phyloP scores from a whole-genome alignment of 1,140 invertebrate genomes.

The Drosophila nigrodunni region DNA sequence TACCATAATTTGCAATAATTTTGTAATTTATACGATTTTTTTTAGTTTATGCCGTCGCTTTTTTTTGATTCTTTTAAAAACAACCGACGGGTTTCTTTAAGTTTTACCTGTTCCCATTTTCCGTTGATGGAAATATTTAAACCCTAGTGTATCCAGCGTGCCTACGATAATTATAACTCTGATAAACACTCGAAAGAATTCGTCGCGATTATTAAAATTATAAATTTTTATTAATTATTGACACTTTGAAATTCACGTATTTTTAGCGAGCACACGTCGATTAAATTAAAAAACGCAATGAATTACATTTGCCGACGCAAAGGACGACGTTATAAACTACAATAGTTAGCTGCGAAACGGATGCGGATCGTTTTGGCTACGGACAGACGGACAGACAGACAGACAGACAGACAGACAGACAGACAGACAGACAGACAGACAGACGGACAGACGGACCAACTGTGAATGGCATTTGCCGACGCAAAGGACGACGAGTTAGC shows the following conservation, averaged over 20 bases:
- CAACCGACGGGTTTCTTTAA: conserved; percentile 22
- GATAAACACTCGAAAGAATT: conserved; percentile 14
- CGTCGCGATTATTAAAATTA: not conserved
- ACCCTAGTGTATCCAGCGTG: conserved; percentile 84
- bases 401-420: too few relatives aligned
- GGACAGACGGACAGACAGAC: too few relatives aligned
- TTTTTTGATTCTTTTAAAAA: not conserved
- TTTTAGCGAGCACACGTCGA: conserved; percentile 14
- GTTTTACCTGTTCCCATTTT: conserved; percentile 84
- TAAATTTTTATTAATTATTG: not conserved
- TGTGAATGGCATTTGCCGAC: conserved; percentile 69
- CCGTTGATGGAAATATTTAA: conserved; percentile 84
- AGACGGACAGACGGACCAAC: too few relatives aligned
- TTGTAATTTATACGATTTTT: not conserved
- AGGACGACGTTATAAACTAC: too few relatives aligned
- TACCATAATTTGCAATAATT: too few relatives aligned
- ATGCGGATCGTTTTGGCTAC: conserved; percentile 73
- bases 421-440: too few relatives aligned
- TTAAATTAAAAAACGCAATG: conserved; percentile 5
- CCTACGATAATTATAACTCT: conserved; percentile 37
- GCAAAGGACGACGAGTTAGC: conserved; percentile 49
- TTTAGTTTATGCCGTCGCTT: not conserved
- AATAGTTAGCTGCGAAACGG: conserved; percentile 49
- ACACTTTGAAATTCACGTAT: conserved; percentile 9
- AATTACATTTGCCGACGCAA: conserved; percentile 64